Conservation (phyloP, 2,888 invertebrate genomes). For the Drosophila prostipennis region DNA sequence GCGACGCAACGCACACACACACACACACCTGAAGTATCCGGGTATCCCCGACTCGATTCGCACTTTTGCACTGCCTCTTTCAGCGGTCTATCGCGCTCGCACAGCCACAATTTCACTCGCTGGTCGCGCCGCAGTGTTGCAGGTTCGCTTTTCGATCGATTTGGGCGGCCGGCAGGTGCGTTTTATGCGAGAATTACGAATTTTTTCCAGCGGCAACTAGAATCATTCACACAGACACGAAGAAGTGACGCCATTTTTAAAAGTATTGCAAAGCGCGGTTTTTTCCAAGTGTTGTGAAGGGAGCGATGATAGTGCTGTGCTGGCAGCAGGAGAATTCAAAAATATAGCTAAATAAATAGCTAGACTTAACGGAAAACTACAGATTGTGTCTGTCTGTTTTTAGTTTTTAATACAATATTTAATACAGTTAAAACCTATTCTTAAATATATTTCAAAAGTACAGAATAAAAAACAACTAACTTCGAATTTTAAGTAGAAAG, state of each 20-base stretch:
- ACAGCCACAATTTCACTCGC: conserved; percentile 62
- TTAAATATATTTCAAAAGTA: too few relatives aligned
- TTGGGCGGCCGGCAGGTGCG: conserved; percentile 61
- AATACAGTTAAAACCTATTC: too few relatives aligned
- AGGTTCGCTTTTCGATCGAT: conserved; percentile 65
- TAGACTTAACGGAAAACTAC: too few relatives aligned
- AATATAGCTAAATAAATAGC: too few relatives aligned
- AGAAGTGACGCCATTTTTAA: conserved; percentile 78
- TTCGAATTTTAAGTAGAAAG: too few relatives aligned
- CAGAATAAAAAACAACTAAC: too few relatives aligned
- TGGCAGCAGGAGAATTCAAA: too few relatives aligned
- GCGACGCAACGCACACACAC: conserved; percentile 13
- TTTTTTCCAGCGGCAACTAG: conserved; percentile 71
- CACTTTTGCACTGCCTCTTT: conserved; percentile 41
- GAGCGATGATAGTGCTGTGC: too few relatives aligned
- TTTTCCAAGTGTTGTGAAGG: too few relatives aligned
- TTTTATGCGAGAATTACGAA: conserved; percentile 63
- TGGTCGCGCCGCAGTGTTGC: conserved; percentile 62
- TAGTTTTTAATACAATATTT: too few relatives aligned
- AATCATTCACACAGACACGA: conserved; percentile 70
- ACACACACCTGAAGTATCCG: conserved; percentile 29
- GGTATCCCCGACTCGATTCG: conserved; percentile 52
- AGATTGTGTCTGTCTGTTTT: too few relatives aligned
- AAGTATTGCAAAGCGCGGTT: conserved; percentile 18
- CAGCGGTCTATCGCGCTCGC: conserved; percentile 52